Base-by-base conservation (phyloP, 1,140 invertebrate genomes). In the Agrypnia vestita region DNA sequence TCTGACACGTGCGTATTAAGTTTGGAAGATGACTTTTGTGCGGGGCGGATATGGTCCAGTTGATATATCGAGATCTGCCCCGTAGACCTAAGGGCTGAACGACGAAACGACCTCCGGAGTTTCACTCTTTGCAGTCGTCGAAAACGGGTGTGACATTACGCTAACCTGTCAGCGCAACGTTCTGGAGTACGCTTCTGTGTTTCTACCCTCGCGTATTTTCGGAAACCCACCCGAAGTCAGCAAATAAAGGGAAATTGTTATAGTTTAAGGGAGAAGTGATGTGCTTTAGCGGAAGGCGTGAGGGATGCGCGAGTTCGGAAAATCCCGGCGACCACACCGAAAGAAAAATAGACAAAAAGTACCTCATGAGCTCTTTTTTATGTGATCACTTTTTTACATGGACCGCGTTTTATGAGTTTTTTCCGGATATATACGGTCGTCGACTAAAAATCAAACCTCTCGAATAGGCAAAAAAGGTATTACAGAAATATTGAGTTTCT, bases 171-270 rank as follows among this genome's bases (percentile, higher is more conserved):
- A 35, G 1, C 3, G 4, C 17, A 15, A 19, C 4, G 55, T 17
- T 35, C 13, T 1, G 13, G 55, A 8, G 1, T 59, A 19, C 12
- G 0, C 15, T 59, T 64, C 11, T 64, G 61, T 64, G 13, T 44
- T 64, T 44, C 12, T n/a, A 10, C 25, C 25, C 35, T 64, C 11
- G n/a, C n/a, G 61, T 64, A 25, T 35, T 64, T 9, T 25, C 12
- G 19, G 19, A 25, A 64, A 25, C 61, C 61, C 35, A 8, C 8
- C 35, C 61, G 19, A 64, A 64, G 61, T 64, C 25, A 64, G 25
- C 61, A 64, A 64, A 64, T 64, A 43, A 64, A 64, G 35, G 61
- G 61, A 62, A 62, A 62, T 62, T 62, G 59, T 43, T 9, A 64
- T 64, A 25, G 10, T 6, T 12, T 9, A 13, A 64, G 61, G 61